Evolutionary conservation across 2,888 invertebrate species (phyloP).

Genomic region (Scrobipalpa costella): DNA sequence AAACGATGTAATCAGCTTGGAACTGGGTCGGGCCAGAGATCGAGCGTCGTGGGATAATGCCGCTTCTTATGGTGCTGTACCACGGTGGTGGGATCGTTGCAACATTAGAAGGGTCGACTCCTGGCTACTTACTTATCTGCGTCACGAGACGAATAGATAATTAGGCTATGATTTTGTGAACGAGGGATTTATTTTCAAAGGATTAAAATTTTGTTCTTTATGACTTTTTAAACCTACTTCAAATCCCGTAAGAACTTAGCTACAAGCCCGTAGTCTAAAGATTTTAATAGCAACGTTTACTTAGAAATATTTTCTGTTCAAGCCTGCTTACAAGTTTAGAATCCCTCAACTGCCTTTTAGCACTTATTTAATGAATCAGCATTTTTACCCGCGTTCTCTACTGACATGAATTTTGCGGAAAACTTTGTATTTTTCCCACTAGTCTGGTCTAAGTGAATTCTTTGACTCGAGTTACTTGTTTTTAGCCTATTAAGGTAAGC

Average conservation of each 20-base stretch:
- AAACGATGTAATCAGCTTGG: slow-evolving; percentile 29
- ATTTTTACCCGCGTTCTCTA: slow-evolving; percentile 8
- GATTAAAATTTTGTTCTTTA: background rate
- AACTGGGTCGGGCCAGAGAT: slow-evolving; percentile 30
- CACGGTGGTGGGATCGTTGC: slow-evolving; percentile 19
- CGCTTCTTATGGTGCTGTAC: slow-evolving; percentile 23
- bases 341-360: slow-evolving; percentile 16
- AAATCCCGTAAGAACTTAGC: no score
- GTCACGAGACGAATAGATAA: slow-evolving; percentile 9
- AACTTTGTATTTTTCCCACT: slow-evolving; percentile 25
- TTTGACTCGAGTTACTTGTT: slow-evolving; percentile 16
- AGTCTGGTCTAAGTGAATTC: slow-evolving; percentile 18
- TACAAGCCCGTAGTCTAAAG: background rate
- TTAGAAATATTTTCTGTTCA: background rate
- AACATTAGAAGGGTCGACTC: slow-evolving; percentile 21
- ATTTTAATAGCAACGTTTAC: slow-evolving; percentile 9
- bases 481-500: slow-evolving; percentile 20
- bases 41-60: slow-evolving; percentile 31
- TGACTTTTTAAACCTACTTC: no score
- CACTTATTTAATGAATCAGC: slow-evolving; percentile 16
- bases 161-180: background rate
- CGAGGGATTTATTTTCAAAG: background rate
- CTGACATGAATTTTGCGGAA: slow-evolving; percentile 19
- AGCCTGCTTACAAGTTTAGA: slow-evolving; percentile 3
- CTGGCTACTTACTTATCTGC: slow-evolving; percentile 24